These are phyloP conservation scores for Paracyclopina nana DNA, from an alignment of 1,140 invertebrate species.

Conservation along the genomic window DNA sequence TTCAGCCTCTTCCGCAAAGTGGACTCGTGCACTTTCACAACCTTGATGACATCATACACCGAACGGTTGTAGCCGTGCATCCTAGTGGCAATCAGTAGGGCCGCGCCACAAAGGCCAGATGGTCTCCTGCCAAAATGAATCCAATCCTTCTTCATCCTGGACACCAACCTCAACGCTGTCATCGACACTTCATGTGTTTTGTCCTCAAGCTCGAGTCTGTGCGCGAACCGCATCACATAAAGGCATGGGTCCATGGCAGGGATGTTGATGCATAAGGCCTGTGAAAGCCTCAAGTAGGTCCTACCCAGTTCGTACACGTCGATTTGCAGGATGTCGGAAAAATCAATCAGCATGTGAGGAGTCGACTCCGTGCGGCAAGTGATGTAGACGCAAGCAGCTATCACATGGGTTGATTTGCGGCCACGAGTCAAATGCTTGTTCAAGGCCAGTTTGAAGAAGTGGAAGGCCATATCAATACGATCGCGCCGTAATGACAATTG, in stretches of 20 bases:
- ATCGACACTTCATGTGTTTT: slow-evolving; percentile 85
- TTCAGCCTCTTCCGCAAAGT: slow-evolving; percentile 73
- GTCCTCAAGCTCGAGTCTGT: slow-evolving; percentile 70
- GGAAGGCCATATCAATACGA: slow-evolving; percentile 75
- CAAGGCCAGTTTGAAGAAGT: slow-evolving; percentile 94
- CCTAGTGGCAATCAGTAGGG: slow-evolving; percentile 41
- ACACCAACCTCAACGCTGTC: slow-evolving; percentile 76
- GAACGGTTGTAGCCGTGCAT: slow-evolving; percentile 77
- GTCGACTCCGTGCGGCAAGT: slow-evolving; percentile 85
- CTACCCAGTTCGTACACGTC: slow-evolving; percentile 87
- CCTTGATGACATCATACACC: slow-evolving; percentile 69
- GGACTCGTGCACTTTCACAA: slow-evolving; percentile 86
- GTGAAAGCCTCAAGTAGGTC: slow-evolving; percentile 69
- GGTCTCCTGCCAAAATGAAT: slow-evolving; percentile 86
- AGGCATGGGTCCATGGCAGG: slow-evolving; percentile 46
- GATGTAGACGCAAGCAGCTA: slow-evolving; percentile 93
- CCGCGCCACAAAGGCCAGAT: slow-evolving; percentile 87
- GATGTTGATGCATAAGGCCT: slow-evolving; percentile 74
- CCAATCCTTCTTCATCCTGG: slow-evolving; percentile 94
- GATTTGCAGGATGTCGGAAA: slow-evolving; percentile 86
- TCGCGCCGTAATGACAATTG: slow-evolving; percentile 62
- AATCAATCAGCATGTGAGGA: slow-evolving; percentile 87
- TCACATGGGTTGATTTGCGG: slow-evolving; percentile 66
- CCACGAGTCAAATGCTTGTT: slow-evolving; percentile 66
- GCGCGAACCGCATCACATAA: slow-evolving; percentile 49